phyloP scores from a whole-genome alignment of 2,797 vertebrate species.

The Gadopsis marmoratus region DNA sequence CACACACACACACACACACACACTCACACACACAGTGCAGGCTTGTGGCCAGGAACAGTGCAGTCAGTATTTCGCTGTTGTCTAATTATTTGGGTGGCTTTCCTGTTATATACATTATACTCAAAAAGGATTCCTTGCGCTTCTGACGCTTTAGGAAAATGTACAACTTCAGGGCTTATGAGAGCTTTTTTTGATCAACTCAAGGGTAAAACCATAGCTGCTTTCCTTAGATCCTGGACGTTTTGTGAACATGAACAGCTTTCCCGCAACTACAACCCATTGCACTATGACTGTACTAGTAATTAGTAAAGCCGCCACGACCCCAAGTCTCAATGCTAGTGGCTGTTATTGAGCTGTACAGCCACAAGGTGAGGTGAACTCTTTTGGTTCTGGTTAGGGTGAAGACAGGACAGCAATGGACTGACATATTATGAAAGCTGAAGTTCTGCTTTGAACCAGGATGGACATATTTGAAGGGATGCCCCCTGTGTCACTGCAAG shows the following conservation, averaged over 20 bases:
- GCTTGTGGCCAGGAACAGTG: slow-evolving; percentile 46
- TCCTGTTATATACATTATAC: slow-evolving; percentile 19
- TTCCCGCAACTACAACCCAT: slow-evolving; percentile 35
- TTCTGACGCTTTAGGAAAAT: slow-evolving; percentile 32
- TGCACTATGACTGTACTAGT: slow-evolving; percentile 22
- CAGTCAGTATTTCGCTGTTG: slow-evolving; percentile 39
- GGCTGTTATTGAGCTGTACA: background rate
- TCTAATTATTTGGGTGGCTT: slow-evolving; percentile 14
- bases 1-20: no score
- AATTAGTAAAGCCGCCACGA: slow-evolving; percentile 38
- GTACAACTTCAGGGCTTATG: slow-evolving; percentile 22
- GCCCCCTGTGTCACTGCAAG: slow-evolving; percentile 55
- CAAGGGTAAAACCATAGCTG: slow-evolving; percentile 31
- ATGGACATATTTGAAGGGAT: slow-evolving; percentile 46
- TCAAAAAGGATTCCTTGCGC: slow-evolving; percentile 20
- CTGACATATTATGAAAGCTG: slow-evolving; percentile 50
- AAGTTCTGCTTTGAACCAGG: slow-evolving; percentile 57
- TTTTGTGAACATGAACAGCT: slow-evolving; percentile 37
- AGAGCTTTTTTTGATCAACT: slow-evolving; percentile 37
- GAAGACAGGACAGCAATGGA: background rate
- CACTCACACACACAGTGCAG: slow-evolving; percentile 20
- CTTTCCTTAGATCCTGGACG: slow-evolving; percentile 51
- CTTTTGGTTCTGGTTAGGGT: background rate
- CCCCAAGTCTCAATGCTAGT: background rate
- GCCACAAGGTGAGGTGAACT: background rate